A percentile compares a stretch with the other conserved stretches of the same genome.
These are phyloP conservation scores for Drosophila pallidifrons DNA, from an alignment of 1,140 invertebrate genomes.

Conservation along the genomic window DNA sequence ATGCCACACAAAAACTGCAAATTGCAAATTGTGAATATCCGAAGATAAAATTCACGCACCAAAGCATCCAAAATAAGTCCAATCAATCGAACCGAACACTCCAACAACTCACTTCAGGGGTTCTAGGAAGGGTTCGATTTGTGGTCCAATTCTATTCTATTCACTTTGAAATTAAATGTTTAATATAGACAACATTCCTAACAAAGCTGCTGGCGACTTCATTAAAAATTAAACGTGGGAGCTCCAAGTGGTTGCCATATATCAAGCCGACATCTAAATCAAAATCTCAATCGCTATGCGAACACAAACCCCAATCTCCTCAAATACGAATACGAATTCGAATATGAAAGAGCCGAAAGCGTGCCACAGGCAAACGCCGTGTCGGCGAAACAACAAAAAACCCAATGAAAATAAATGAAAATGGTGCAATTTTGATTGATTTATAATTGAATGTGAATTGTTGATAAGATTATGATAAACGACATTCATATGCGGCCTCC, in stretches of 20 bases:
- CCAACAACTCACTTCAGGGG: background rate
- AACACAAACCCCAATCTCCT: slow-evolving; percentile 36
- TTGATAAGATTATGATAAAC: slow-evolving; percentile 84
- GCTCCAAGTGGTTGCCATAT: slow-evolving; percentile 65
- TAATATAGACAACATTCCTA: background rate
- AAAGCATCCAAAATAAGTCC: slow-evolving; percentile 23
- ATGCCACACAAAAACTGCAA: background rate
- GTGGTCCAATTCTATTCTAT: background rate
- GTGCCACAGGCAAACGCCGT: slow-evolving; percentile 40
- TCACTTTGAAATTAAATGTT: background rate
- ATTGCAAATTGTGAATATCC: slow-evolving; percentile 23
- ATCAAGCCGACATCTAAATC: slow-evolving; percentile 58
- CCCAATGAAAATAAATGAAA: slow-evolving; percentile 70
- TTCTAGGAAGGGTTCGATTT: background rate
- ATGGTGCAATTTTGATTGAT: slow-evolving; percentile 83
- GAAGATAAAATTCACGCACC: slow-evolving; percentile 48
- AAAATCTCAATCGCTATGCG: slow-evolving; percentile 41
- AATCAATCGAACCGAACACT: slow-evolving; percentile 28
- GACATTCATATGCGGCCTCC: slow-evolving; percentile 71
- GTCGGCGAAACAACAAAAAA: slow-evolving; percentile 65
- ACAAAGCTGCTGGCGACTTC: slow-evolving; percentile 19
- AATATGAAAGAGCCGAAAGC: slow-evolving; percentile 46
- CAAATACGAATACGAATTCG: slow-evolving; percentile 14
- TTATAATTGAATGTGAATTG: slow-evolving; percentile 84
- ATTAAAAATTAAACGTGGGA: slow-evolving; percentile 75